Evolutionary conservation across 1,140 invertebrate species (phyloP), one percentile per base, ranked within the genome.

Genomic region (Ganaspis sp.): DNA sequence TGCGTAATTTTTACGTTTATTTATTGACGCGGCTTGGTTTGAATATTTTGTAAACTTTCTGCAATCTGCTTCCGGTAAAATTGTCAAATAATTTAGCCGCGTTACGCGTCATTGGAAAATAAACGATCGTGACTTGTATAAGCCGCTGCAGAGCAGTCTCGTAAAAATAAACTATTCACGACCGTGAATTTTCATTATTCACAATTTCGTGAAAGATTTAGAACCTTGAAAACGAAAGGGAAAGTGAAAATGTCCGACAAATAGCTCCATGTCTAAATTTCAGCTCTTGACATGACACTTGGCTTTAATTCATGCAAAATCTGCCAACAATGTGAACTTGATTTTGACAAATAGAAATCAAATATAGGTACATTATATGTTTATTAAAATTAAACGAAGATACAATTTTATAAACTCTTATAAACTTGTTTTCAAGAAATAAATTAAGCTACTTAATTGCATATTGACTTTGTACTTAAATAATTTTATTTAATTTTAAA

Each of bases 131-230:
- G 58, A 64, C 58, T 64, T 23, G 29, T 12, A 64, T 64, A 64
- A n/a, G 12, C 6, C 58, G 58, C 4, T 34, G 23, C 23, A 34
- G 58, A 17, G 21, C 9, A 29, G 54, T 64, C 54, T 64, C 21
- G 23, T 64, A 64, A 64, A 64, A 64, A 64, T 29, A 64, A 64
- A 64, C 58, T 64, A 6, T 29, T 54, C 21, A 64, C 23, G 58
- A 64, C 58, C 58, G 15, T 64, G 58, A 64, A 64, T 64, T 64
- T 64, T n/a, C 23, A 64, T 29, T 34, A 64, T 64, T 64, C 58
- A 12, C 23, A 26, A 64, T 29, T 64, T 26, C 6, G 11, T 15
- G 58, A 64, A 64, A 34, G 58, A 64, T 64, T 64, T 64, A 34
- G 58, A 29, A n/a, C 26, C 58, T 64, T 64, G 58, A 15, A 64